These are phyloP conservation scores for Pao palembangensis DNA, from an alignment of 2,113 vertebrate genomes.

Conservation along the genomic window DNA sequence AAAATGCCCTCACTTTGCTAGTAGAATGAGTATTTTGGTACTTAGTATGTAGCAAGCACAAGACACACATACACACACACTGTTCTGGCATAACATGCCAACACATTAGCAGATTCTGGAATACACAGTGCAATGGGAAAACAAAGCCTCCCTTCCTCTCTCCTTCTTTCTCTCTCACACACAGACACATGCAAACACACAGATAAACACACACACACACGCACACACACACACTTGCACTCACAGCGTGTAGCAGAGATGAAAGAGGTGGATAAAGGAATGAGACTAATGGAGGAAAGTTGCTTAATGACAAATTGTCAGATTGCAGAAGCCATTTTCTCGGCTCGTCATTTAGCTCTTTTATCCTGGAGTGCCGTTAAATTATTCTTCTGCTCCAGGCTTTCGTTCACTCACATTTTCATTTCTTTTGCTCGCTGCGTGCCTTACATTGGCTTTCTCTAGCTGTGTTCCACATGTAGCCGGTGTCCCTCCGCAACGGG, in stretches of 20 bases:
- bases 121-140: constrained; percentile 37
- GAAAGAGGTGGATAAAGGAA: constrained; percentile 44
- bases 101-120: constrained; percentile 42
- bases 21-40: no score
- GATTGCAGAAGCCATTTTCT: constrained; percentile 54
- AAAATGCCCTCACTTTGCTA: no score
- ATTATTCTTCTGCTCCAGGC: constrained; percentile 40
- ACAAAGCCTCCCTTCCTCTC: constrained; percentile 26
- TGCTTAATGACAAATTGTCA: constrained; percentile 54
- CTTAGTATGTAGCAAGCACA: no score
- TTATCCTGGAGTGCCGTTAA: constrained; percentile 27
- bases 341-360: constrained; percentile 38
- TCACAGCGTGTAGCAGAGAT: constrained; percentile 19
- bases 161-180: background rate
- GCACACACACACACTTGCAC: background rate
- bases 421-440: background rate
- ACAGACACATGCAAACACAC: constrained; percentile 2
- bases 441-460: constrained; percentile 5
- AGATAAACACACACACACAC: background rate
- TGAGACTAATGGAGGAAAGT: constrained; percentile 51
- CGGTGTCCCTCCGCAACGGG: constrained; percentile 23
- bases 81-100: constrained; percentile 43
- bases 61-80: constrained; percentile 15
- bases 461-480: constrained; percentile 18
- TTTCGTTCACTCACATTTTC: constrained; percentile 39